Conservation (phyloP, 53 echinoderm and acorn worm genomes). For the Holothuria scabra region DNA sequence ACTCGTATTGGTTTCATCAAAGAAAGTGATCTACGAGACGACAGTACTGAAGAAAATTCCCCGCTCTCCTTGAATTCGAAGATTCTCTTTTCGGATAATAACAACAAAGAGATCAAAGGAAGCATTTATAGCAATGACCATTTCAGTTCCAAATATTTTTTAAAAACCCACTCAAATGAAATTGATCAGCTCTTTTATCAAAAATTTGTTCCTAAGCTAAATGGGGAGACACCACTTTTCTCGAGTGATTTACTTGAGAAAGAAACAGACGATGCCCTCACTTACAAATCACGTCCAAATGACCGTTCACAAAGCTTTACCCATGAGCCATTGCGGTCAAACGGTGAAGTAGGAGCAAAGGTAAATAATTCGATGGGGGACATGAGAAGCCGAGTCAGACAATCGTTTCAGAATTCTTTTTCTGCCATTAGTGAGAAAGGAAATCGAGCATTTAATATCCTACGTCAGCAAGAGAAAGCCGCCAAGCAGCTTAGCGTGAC, state of each 20-base stretch:
- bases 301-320: conserved; percentile 14
- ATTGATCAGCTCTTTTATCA: background rate
- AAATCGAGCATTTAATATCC: conserved; percentile 77
- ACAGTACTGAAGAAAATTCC: background rate
- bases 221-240: background rate
- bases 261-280: background rate
- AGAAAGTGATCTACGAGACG: background rate
- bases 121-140: background rate
- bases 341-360: background rate
- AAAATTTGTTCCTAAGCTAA: background rate
- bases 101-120: background rate
- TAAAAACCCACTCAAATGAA: background rate
- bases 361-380: conserved; percentile 34
- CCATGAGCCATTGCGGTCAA: background rate
- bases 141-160: background rate
- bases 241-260: background rate
- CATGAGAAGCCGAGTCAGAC: conserved; percentile 67
- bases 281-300: background rate
- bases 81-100: background rate
- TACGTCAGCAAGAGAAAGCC: conserved; percentile 90
- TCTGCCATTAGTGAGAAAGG: conserved; percentile 83
- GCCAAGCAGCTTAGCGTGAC: conserved; percentile 92
- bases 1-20: conserved; percentile 24
- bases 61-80: background rate
- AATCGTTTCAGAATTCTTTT: conserved; percentile 83